These are phyloP conservation scores for Micrasema longulum DNA, from an alignment of 1,140 invertebrate genomes.

Conservation along the genomic window DNA sequence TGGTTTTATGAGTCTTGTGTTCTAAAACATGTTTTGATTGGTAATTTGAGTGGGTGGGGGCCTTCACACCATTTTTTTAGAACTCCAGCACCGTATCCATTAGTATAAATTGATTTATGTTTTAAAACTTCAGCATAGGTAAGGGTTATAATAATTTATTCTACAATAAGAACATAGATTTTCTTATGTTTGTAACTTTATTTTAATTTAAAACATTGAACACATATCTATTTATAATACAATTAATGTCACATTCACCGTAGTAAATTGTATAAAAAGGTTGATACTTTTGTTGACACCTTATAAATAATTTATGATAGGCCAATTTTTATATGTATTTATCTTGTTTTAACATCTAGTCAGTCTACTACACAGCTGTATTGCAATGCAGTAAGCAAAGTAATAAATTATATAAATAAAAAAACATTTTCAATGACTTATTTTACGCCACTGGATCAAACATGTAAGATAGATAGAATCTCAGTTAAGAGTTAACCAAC, in stretches of 20 bases:
- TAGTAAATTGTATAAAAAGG: conserved; percentile 46
- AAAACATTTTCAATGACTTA: conserved; percentile 4
- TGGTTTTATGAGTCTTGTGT: no score
- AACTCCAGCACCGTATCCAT: no score
- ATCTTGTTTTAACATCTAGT: conserved; percentile 47
- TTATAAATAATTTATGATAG: conserved; percentile 45
- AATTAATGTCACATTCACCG: conserved; percentile 28
- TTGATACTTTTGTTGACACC: conserved; percentile 21
- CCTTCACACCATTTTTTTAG: no score
- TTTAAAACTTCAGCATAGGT: no score
- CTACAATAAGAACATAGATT: no score
- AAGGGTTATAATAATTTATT: no score
- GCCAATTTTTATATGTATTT: conserved; percentile 46
- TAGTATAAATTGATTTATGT: no score
- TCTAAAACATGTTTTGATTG: no score
- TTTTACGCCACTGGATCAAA: not conserved
- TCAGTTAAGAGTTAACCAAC: not conserved
- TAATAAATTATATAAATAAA: not conserved
- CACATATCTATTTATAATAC: no score
- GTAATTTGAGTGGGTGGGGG: no score
- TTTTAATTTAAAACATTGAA: no score
- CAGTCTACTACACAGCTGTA: conserved; percentile 50
- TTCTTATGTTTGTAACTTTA: no score
- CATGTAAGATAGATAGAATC: not conserved
- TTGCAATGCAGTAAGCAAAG: conserved; percentile 45